Base-by-base conservation (phyloP, 2,888 invertebrate species). In the Eristalis tenax region DNA sequence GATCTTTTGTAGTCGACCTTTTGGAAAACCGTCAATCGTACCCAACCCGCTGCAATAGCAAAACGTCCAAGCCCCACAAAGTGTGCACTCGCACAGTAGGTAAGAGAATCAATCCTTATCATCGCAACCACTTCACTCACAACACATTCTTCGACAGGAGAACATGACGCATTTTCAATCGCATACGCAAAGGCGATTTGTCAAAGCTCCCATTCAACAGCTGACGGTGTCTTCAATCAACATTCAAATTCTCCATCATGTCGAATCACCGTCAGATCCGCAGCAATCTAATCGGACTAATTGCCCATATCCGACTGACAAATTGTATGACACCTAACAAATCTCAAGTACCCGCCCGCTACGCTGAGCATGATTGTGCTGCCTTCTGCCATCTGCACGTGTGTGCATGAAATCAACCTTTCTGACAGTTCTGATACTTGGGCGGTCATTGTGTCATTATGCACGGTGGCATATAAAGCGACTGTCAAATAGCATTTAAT, bases 261-360 rank as follows among this genome's bases (percentile, higher is more conserved):
- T 50, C 50, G 50, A 50, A 50, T 50, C 50, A 50, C 18, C 50
- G 50, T 50, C 50, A 10, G 50, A n/a, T 50, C 50, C 8, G 50
- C 50, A 2, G 50, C n/a, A 50, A 78, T 86, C 82, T 82, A 71
- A 78, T 78, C 85, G 57, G 65, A 74, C 74, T 78, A 86, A 82
- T 86, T 83, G 83, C 66, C 56, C 70, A 40, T 79, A 86, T 78
- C 83, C 57, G 65, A 75, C 43, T 82, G 86, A 83, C 86, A 82
- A 86, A 86, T 76, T 66, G 74, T 75, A 70, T 86, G 86, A 83
- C 86, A 86, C 78, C 70, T 56, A 75, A 86, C 86, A 83, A 75
- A 65, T 15, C 5, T 35, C 6, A 50, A 11, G 35, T 26, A 40
- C 59, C 56, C 23, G 63, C 82, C 83, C 77, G 71, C 69, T 38